Evolutionary conservation across 2,888 invertebrate genomes (phyloP), one percentile per base, ranked within the genome.

Genomic region (Lochmaea capreae): DNA sequence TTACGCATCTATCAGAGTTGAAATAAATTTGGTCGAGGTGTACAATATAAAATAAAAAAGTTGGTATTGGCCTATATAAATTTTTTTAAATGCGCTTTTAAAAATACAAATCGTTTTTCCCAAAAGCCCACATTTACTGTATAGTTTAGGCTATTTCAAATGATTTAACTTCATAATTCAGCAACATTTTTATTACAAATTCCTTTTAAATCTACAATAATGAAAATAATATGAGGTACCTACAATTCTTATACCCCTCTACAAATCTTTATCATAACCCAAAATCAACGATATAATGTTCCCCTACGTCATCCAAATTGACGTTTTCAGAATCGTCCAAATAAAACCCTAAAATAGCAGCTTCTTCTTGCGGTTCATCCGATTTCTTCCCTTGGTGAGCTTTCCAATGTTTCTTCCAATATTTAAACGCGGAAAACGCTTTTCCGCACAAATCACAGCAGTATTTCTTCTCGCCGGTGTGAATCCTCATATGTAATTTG

Each of bases 401-500:
- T 46, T 71, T n/a, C 61, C 76, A 78, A 65, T 84, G 84, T 52
- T 80, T 79, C 58, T 82, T 81, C 66, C 80, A 79, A 59, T 83
- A 82, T 62, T 83, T 82, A n/a, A 75, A 79, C 3, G 80, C 81
- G 1, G 80, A 75, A 71, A 83, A 84, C 0, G 80, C 79, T 68
- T 83, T 83, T 8, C 84, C 84, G 68, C 85, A 85, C 22, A 79
- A 67, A 58, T 84, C 82, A 57, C 85, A 85, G 39, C 81, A 82
- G 76, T 78, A 83, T 6, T 81, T 81, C 65, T 82, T 83, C 65
- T 84, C 84, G 0, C 84, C 84, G 2, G 84, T 84, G 58, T 85
- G 85, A 18, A 80, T 78, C 46, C 83, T 78, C 83, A 85, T 84
- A 75, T 85, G 85, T 76, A 84, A 77, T 67, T 83, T 85, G 62